Percentiles rank a stretch among this genome's conserved stretches.
Evolutionary conservation across 2,888 invertebrate species (phyloP).

Genomic region (Stegophylla sp.): DNA sequence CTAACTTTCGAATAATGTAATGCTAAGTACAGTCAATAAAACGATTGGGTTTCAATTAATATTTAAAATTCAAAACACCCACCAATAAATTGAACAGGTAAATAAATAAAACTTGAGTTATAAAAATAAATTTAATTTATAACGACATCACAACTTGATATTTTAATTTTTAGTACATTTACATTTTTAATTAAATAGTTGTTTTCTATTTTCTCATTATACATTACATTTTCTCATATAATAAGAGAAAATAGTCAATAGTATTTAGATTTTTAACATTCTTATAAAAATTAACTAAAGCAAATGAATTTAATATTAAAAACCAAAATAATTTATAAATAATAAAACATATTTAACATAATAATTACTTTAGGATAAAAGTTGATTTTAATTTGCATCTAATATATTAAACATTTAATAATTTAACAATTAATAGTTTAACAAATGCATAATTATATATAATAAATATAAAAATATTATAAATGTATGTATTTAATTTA

Average conservation of each 20-base stretch:
- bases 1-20: too few relatives aligned
- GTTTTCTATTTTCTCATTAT: neutral
- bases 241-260: neutral
- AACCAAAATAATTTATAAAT: constrained; percentile 26
- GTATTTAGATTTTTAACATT: neutral
- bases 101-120: neutral
- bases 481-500: constrained; percentile 27
- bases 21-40: too few relatives aligned
- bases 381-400: constrained; percentile 21
- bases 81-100: too few relatives aligned
- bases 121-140: neutral
- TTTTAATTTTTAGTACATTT: neutral
- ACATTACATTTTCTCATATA: neutral
- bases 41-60: too few relatives aligned
- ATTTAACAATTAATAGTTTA: constrained; percentile 46
- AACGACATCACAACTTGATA: neutral
- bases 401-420: constrained; percentile 46
- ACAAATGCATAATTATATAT: constrained; percentile 49
- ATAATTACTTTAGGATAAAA: constrained; percentile 20
- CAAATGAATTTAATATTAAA: neutral
- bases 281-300: neutral
- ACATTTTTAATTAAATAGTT: neutral
- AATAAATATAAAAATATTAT: constrained; percentile 42
- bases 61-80: too few relatives aligned
- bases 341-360: constrained; percentile 10